Evolutionary conservation across 64 coral and sea anemone genomes (phyloP).

Genomic region (Actinia equina): DNA sequence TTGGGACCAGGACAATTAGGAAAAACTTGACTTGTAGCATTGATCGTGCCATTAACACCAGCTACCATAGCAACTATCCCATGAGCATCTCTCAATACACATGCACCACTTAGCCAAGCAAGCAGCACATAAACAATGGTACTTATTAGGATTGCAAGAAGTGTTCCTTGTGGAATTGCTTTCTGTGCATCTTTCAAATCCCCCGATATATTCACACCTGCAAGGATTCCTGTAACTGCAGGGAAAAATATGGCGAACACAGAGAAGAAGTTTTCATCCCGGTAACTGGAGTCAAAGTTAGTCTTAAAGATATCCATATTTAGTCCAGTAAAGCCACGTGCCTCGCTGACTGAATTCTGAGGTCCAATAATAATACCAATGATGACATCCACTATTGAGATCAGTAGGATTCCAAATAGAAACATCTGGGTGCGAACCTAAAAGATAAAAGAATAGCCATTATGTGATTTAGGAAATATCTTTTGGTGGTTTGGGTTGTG

Average conservation of each 20-base stretch:
- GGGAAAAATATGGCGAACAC: conserved; percentile 99
- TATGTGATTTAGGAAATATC: not conserved
- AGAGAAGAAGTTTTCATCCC: conserved; percentile 90
- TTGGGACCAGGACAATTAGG: conserved; percentile 13
- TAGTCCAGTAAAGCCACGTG: conserved; percentile 70
- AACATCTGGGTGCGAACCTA: conserved; percentile 84
- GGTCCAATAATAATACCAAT: conserved; percentile 80
- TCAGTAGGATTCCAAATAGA: conserved; percentile 72
- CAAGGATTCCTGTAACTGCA: conserved; percentile 94
- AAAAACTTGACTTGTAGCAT: not conserved
- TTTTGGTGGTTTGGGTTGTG: not conserved
- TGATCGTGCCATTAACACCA: conserved; percentile 43
- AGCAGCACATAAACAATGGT: conserved; percentile 79
- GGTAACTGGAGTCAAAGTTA: conserved; percentile 66
- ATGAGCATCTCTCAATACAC: conserved; percentile 71
- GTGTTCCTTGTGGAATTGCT: conserved; percentile 92
- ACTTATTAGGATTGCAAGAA: conserved; percentile 84
- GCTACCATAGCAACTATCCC: conserved; percentile 34
- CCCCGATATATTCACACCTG: conserved; percentile 95
- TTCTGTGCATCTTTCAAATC: conserved; percentile 92
- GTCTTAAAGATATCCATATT: conserved; percentile 57
- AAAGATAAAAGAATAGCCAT: not conserved
- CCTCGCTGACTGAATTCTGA: conserved; percentile 36
- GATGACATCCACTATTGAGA: conserved; percentile 83
- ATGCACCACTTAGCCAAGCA: conserved; percentile 79